Percentiles rank a stretch among this genome's conserved stretches.
phyloP scores from a whole-genome alignment of 2,888 invertebrate genomes.

The Miltochrista miniata region DNA sequence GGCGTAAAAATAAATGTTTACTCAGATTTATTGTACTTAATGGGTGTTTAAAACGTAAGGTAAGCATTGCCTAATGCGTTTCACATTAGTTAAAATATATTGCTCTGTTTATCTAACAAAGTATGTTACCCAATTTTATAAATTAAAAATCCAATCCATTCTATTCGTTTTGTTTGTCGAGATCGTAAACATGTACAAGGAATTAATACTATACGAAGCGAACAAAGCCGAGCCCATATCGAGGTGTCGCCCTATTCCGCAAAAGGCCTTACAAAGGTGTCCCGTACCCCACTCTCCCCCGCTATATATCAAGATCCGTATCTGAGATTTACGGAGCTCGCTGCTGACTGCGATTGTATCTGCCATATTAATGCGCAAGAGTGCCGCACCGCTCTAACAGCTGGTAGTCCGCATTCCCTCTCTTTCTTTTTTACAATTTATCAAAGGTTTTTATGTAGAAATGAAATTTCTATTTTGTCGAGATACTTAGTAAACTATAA shows the following conservation, averaged over 20 bases:
- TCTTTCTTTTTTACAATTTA: conserved; percentile 50
- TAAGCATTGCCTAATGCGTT: conserved; percentile 9
- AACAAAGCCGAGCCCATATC: conserved; percentile 46
- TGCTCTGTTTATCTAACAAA: conserved; percentile 8
- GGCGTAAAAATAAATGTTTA: conserved; percentile 5
- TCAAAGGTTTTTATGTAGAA: conserved; percentile 24
- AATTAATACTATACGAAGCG: conserved; percentile 37
- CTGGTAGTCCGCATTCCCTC: conserved; percentile 59
- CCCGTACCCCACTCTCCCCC: conserved; percentile 37
- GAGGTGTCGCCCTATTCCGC: conserved; percentile 43
- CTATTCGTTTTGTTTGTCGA: conserved; percentile 12
- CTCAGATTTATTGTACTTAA: conserved; percentile 12
- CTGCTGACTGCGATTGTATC: conserved; percentile 69
- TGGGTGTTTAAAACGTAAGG: conserved; percentile 9
- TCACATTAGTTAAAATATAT: conserved; percentile 11
- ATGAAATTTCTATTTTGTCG: conserved; percentile 26
- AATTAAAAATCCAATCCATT: conserved; percentile 14
- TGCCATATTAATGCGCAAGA: conserved; percentile 72
- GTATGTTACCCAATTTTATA: conserved; percentile 3
- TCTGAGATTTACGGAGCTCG: conserved; percentile 73
- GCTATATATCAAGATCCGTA: conserved; percentile 71
- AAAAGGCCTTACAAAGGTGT: conserved; percentile 47
- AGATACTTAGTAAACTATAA: conserved; percentile 17
- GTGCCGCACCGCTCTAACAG: conserved; percentile 53
- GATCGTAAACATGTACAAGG: conserved; percentile 29